Conservation (phyloP, 2,113 vertebrate species). For the Pimephales promelas region DNA sequence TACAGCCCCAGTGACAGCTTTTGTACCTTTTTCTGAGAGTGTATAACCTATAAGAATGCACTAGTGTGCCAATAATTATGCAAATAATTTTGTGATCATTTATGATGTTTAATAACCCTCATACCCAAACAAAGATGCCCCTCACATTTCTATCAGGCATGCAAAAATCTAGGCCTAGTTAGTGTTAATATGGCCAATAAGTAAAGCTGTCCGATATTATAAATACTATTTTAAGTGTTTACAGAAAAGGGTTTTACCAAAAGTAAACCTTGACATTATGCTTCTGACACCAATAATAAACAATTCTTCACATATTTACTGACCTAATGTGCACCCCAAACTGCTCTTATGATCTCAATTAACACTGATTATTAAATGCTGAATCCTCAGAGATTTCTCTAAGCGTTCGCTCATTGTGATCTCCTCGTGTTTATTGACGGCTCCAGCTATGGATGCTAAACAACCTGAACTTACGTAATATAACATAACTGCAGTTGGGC, state of each 20-base stretch:
- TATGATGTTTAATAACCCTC: background rate
- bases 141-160: background rate
- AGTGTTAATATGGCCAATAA: background rate
- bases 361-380: background rate
- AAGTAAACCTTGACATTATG: too few relatives aligned
- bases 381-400: background rate
- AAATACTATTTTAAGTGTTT: background rate
- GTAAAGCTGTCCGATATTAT: background rate
- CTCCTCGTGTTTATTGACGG: slow-evolving; percentile 17
- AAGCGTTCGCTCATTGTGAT: background rate
- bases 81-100: background rate
- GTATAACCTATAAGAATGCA: background rate
- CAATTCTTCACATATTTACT: background rate
- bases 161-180: background rate
- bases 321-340: background rate
- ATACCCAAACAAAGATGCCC: background rate
- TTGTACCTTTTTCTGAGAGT: too few relatives aligned
- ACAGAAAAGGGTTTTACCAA: too few relatives aligned
- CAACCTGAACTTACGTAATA: slow-evolving; percentile 19
- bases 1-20: too few relatives aligned
- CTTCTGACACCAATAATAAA: background rate
- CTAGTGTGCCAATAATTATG: background rate
- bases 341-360: background rate
- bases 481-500: slow-evolving; percentile 7
- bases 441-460: background rate